A percentile compares a stretch with the other conserved stretches of the same genome.
Conservation (phyloP, 1,140 invertebrate species). For the Pseudomyrmex concolor region DNA sequence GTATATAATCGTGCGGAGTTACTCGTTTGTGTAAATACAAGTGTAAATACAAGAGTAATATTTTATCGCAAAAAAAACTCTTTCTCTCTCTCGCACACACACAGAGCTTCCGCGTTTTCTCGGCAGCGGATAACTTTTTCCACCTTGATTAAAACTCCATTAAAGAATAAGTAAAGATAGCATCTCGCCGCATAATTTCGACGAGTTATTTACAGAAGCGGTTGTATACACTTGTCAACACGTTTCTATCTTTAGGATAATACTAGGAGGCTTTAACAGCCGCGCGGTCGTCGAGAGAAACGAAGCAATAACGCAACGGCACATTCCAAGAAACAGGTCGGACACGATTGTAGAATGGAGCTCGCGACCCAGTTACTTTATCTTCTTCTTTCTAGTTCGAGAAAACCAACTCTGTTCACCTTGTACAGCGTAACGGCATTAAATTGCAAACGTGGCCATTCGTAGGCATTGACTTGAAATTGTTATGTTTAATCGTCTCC, state of each 20-base stretch:
- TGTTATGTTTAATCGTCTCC: conserved; percentile 15
- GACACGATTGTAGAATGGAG: conserved; percentile 42
- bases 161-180: conserved; percentile 39
- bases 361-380: conserved; percentile 65
- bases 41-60: conserved; percentile 19
- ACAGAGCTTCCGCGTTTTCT: not conserved
- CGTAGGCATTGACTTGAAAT: conserved; percentile 10
- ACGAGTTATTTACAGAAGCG: conserved; percentile 30
- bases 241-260: conserved; percentile 25
- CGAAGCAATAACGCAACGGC: conserved; percentile 45
- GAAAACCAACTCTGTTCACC: conserved; percentile 52
- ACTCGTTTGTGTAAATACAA: conserved; percentile 15
- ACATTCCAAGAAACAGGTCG: conserved; percentile 46
- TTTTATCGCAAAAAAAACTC: conserved; percentile 2
- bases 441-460: conserved; percentile 34
- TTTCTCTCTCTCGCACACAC: not conserved
- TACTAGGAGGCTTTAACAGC: conserved; percentile 7
- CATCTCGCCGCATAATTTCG: conserved; percentile 3
- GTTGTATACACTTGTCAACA: conserved; percentile 18
- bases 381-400: conserved; percentile 44
- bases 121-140: not conserved
- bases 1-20: not conserved
- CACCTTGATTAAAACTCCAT: conserved; percentile 43
- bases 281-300: conserved; percentile 40
- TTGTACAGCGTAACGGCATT: not conserved